Percentiles rank a stretch among this genome's conserved stretches.
Evolutionary conservation across 2,888 invertebrate species (phyloP).

Genomic region (Eupithecia centaureata): DNA sequence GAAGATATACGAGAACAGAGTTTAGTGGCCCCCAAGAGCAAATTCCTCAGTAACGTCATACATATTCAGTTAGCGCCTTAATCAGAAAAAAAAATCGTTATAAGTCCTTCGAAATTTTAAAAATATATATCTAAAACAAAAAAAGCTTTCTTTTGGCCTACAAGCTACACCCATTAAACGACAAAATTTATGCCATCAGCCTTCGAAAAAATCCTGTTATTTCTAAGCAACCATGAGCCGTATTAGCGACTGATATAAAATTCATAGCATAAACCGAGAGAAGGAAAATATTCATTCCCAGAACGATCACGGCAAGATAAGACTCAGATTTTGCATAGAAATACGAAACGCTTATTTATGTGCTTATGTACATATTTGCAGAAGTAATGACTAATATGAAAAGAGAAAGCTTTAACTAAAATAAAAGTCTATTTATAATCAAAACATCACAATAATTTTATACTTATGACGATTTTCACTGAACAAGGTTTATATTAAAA

Average conservation of each 20-base stretch:
- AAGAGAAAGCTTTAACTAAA: not conserved
- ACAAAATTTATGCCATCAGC: not conserved
- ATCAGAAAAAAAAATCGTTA: too few species aligned
- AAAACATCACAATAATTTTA: too few species aligned
- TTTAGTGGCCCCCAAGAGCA: too few species aligned
- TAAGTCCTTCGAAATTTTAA: not conserved
- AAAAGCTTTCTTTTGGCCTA: not conserved
- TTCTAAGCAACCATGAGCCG: not conserved
- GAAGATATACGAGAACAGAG: too few species aligned
- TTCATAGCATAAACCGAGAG: conserved; percentile 37
- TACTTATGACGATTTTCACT: too few species aligned
- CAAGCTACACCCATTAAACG: not conserved
- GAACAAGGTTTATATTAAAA: too few species aligned
- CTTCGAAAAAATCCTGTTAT: not conserved
- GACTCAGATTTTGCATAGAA: conserved; percentile 1
- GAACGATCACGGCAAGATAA: conserved; percentile 29
- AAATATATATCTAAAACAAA: not conserved
- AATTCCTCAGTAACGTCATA: too few species aligned
- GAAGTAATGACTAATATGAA: not conserved
- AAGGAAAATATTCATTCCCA: conserved; percentile 37
- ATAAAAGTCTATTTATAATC: not conserved
- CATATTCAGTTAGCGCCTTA: too few species aligned
- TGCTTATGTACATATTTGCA: not conserved
- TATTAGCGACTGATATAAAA: conserved; percentile 41
- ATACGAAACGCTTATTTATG: not conserved